phyloP scores from a whole-genome alignment of 2,113 vertebrate genomes.

The Rhinopithecus roxellana region DNA sequence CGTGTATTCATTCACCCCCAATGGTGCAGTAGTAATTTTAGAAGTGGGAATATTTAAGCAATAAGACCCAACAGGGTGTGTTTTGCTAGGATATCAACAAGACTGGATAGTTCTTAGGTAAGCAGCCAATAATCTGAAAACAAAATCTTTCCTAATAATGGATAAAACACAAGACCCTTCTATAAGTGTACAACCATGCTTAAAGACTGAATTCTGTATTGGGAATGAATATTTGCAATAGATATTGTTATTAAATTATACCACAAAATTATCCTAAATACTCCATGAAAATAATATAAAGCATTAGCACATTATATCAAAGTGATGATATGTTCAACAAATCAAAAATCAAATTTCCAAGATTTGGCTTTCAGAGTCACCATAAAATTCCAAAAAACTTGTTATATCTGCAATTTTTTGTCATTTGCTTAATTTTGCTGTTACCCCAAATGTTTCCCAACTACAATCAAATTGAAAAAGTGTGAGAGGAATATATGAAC shows the following conservation, averaged over 20 bases:
- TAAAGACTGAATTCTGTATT: neutral
- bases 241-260: neutral
- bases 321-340: conserved; percentile 20
- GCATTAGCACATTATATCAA: conserved; percentile 27
- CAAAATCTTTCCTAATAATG: conserved; percentile 35
- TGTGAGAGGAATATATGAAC: neutral
- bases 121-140: conserved; percentile 57
- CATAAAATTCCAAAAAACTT: neutral
- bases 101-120: conserved; percentile 23
- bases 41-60: conserved; percentile 77
- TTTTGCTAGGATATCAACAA: conserved; percentile 61
- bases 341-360: conserved; percentile 26
- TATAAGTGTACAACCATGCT: neutral
- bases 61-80: conserved; percentile 70
- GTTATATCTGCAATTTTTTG: neutral
- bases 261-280: neutral
- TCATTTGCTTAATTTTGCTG: neutral
- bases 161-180: neutral
- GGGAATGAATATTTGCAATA: neutral
- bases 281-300: conserved; percentile 20
- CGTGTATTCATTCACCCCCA: conserved; percentile 76
- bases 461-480: conserved; percentile 17
- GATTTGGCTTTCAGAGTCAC: neutral
- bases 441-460: neutral
- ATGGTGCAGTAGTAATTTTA: conserved; percentile 76